Evolutionary conservation across 2,888 invertebrate species (phyloP), one percentile per base, ranked within the genome.

Genomic region (Epirrhoe alternata): DNA sequence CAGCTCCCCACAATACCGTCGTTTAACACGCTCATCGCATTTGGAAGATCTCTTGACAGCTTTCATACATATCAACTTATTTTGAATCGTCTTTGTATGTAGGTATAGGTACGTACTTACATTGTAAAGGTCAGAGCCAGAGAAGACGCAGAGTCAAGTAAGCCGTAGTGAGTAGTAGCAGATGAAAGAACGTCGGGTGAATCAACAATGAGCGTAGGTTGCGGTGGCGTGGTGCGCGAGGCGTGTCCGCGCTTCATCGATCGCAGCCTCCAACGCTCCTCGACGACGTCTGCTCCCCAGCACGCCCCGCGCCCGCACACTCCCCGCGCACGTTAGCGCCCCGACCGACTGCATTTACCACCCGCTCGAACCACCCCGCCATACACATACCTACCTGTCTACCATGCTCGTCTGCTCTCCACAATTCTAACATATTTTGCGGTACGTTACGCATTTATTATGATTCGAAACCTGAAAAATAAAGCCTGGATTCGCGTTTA

Each of bases 161-260:
- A 55, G 61, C 61, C 38, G 42, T 63, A 59, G 52, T 51, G 54
- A 63, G 52, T 54, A 54, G 70, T 70, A 73, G 73, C 67, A 74
- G 76, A 76, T 65, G 80, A 75, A 74, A 76, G 73, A 77, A 77
- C 77, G 80, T 76, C 73, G 81, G 71, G 74, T 85, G 88, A 86
- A 89, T 90, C 84, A 86, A 86, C 88, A 89, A 86, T 87, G 87
- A 87, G 86, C 77, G 82, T 81, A 79, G 76, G 82, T 76, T 81
- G 81, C 78, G 84, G 83, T 42, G 84, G 73, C 83, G 86, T 81
- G 83, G 80, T 86, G 89, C 89, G 92, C 92, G 89, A 92, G 92
- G 92, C 92, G 92, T 91, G 92, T 91, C 91, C 90, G 90, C 92
- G 92, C 92, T 91, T 86, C 92, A 92, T 93, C 92, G 92, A 93